Evolutionary conservation across 2,113 vertebrate species (phyloP).

Genomic region (Tenrec ecaudatus): DNA sequence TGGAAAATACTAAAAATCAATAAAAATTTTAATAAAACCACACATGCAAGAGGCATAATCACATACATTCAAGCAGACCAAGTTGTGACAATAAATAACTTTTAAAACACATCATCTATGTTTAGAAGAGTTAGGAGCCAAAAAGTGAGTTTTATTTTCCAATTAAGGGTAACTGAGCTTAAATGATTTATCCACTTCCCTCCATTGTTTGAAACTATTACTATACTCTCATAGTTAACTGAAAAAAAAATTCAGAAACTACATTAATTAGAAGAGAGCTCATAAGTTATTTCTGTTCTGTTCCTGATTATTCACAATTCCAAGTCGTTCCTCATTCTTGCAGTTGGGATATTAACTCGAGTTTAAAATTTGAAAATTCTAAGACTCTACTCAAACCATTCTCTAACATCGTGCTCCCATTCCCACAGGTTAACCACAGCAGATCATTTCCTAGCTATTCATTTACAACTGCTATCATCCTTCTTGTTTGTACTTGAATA

Average conservation of each 20-base stretch:
- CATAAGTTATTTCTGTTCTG: background rate
- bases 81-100: background rate
- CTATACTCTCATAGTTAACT: constrained; percentile 1
- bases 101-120: constrained; percentile 28
- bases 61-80: constrained; percentile 34
- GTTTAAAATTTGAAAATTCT: constrained; percentile 43
- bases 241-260: constrained; percentile 46
- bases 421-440: background rate
- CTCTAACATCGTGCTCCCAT: background rate
- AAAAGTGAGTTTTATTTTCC: constrained; percentile 33
- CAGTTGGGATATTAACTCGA: constrained; percentile 7
- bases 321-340: background rate
- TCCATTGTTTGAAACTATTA: constrained; percentile 43
- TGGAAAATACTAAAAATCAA: constrained; percentile 42
- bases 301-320: constrained; percentile 36
- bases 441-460: constrained; percentile 45
- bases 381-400: constrained; percentile 34
- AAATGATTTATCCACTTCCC: constrained; percentile 4
- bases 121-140: constrained; percentile 26
- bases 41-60: background rate
- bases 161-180: constrained; percentile 9
- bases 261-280: background rate
- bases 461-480: constrained; percentile 22
- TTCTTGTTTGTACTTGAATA: constrained; percentile 64
- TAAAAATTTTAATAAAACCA: constrained; percentile 56